A percentile compares a stretch with the other conserved stretches of the same genome.
These are phyloP conservation scores for Odobenus rosmarus DNA, from an alignment of 2,113 vertebrate genomes.

Conservation along the genomic window DNA sequence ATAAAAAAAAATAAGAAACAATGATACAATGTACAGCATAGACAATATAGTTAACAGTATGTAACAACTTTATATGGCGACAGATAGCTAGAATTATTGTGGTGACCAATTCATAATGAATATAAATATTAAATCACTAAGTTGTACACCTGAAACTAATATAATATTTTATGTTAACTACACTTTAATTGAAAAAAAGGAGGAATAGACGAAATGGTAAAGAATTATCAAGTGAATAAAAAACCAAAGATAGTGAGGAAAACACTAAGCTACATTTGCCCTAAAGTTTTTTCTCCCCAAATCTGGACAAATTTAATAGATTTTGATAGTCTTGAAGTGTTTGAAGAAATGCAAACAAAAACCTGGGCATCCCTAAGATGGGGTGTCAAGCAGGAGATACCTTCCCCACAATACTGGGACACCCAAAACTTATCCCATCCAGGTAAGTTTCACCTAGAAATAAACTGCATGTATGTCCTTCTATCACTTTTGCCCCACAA, in stretches of 20 bases:
- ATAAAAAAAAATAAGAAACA: no score
- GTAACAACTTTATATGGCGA: no score
- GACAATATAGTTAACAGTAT: no score
- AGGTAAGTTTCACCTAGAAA: not conserved
- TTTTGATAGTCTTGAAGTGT: not conserved
- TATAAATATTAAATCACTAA: no score
- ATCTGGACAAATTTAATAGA: not conserved
- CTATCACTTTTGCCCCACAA: not conserved
- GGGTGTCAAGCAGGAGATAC: not conserved
- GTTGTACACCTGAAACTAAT: no score
- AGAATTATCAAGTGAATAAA: not conserved
- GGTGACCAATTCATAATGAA: no score
- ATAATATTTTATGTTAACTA: no score
- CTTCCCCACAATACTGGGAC: not conserved
- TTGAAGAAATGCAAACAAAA: not conserved
- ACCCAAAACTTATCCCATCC: not conserved
- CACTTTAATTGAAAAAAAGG: no score
- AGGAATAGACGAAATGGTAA: not conserved
- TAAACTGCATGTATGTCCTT: not conserved
- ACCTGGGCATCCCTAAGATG: not conserved
- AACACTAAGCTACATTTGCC: not conserved
- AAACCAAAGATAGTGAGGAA: not conserved
- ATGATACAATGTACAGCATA: no score
- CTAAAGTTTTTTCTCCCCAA: not conserved
- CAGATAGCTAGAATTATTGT: no score